Percentiles rank a stretch among this genome's conserved stretches.
Evolutionary conservation across 1,140 invertebrate genomes (phyloP).

Genomic region (Neodiprion virginianus): DNA sequence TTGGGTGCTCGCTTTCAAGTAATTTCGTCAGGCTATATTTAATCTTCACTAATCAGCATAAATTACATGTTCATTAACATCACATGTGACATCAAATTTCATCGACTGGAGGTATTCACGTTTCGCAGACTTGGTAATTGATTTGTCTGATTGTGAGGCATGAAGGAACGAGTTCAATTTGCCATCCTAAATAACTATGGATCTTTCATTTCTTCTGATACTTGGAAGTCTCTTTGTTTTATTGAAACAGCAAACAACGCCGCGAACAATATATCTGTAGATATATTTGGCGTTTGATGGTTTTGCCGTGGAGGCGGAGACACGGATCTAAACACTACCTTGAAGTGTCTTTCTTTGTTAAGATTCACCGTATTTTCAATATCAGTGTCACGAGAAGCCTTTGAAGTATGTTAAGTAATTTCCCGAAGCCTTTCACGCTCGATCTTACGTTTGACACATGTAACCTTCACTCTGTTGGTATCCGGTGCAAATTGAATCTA

Average conservation of each 20-base stretch:
- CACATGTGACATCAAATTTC: background rate
- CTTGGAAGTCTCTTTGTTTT: too few species aligned
- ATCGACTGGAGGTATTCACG: background rate
- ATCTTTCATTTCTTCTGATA: too few species aligned
- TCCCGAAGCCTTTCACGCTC: constrained; percentile 36
- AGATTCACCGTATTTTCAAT: constrained; percentile 16
- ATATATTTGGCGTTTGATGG: background rate
- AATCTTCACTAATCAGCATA: background rate
- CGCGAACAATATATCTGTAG: too few species aligned
- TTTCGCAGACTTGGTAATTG: too few species aligned
- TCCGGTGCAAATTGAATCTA: background rate
- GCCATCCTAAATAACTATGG: too few species aligned
- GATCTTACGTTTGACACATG: constrained; percentile 26
- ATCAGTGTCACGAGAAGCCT: constrained; percentile 35
- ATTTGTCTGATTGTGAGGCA: too few species aligned
- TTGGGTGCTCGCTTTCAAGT: constrained; percentile 96
- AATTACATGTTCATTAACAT: background rate
- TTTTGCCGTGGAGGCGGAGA: background rate
- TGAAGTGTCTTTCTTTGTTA: background rate
- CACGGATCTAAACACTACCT: background rate
- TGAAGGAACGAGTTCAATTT: too few species aligned
- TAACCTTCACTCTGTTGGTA: constrained; percentile 30
- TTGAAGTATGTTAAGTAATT: constrained; percentile 28
- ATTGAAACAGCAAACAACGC: too few species aligned
- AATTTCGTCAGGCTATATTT: constrained; percentile 29